Base-by-base conservation (phyloP, 1,140 invertebrate genomes). In the Pseudachorutes palmiensis region DNA sequence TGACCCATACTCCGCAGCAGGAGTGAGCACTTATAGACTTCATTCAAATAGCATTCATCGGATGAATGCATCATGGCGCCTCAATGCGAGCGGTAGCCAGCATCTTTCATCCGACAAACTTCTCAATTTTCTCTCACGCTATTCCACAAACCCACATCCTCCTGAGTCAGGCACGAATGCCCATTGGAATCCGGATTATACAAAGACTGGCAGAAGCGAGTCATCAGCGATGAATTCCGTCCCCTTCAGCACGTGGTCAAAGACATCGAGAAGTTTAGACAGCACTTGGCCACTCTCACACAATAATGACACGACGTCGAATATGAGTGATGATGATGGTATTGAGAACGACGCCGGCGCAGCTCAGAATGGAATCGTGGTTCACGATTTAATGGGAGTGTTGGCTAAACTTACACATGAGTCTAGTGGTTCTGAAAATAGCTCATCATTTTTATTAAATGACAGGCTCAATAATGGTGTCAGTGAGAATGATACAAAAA, bases 11-110 rank as follows among this genome's bases (percentile, higher is more conserved):
- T 63, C 72, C 2, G 61, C 70, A 49, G 65, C 70, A 24, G 72
- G 72, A 2, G 60, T 71, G 14, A 57, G 62, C 14, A 61, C 62
- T 24, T 74, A 74, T 41, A 45, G 68, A 16, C 14, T 74, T 12
- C 68, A 71, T 41, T 74, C 72, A 45, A 71, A 71, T 48, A 70
- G 64, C 26, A 70, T 74, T 66, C 72, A 74, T 58, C 65, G 72
- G 2, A 74, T 74, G 72, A 74, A 71, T 51, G 66, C 72, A 3
- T 71, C 72, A 29, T 74, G 72, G 72, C 71, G 71, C 51, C 31
- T 74, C n/a, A 74, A 71, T 62, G 61, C 70, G 2, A 65, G 32
- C 22, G 28, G 62, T 29, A 33, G 60, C 60, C 32, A 57, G 14
- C 49, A 62, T 29, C 60, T 66, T 3, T 65, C 72, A 14, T 65